Evolutionary conservation across 2,797 vertebrate species (phyloP), one percentile per base, ranked within the genome.

Genomic region (Premnoplex brunnescens): DNA sequence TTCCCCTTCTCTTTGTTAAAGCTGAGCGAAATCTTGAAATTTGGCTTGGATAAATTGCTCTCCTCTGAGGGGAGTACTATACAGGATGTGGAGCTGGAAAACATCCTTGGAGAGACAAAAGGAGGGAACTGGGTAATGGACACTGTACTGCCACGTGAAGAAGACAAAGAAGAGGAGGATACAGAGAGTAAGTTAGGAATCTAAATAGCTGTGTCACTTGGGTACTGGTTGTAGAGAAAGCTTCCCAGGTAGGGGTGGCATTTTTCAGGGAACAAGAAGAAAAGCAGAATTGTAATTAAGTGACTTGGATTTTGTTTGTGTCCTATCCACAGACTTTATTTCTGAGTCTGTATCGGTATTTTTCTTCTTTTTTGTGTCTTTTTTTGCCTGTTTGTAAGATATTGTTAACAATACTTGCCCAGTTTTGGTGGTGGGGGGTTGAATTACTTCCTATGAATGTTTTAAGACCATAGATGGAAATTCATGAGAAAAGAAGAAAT

Each of bases 1-100:
- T 72, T 90, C 36, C 77, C 41, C 15, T 88, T 93, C 75, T 85
- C 32, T 91, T 74, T 86, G 8, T 91, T 89, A 71, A 97, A 99
- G 99, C 97, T 99, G 46, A 98, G 98, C 63, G 99, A 99, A 96
- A 99, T 99, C 95, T 97, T 99, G 93, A 99, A 99, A 97, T 99
- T 99, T 37, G 99, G 99, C 48, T 97, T 99, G 84, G 98, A 99
- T 97, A 99, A 99, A 86, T 97, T 99, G 39, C 93, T 99, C 34
- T 98, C 98, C 2, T 98, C 98, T 8, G 98, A 99, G 14, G 98
- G 98, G 78, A 99, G 98, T 96, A 98, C 98, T 1, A 20, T 99
- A 54, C 98, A 98, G 93, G 98, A 99, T 13, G 97, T 98, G 94
- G 98, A 98, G 67, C 97, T 99, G 83, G 97, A 97, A 92, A 97